Conservation (phyloP, 2,113 vertebrate species). For the Muntiacus muntjak region DNA sequence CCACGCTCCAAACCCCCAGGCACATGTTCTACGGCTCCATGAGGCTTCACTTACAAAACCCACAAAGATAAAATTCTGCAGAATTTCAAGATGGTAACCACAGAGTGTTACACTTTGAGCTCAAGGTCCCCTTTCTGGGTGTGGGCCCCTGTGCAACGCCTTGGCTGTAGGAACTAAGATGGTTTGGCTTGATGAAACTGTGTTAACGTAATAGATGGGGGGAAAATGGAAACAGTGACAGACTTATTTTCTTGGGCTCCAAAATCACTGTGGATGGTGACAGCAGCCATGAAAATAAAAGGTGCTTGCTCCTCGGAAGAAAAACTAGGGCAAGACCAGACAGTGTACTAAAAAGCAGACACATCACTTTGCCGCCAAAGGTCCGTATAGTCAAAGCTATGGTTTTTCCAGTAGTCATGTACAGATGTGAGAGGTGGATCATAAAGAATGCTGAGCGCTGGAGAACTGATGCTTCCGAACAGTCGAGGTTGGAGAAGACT, state of each 20-base stretch:
- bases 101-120: neutral
- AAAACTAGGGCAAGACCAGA: neutral
- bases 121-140: too few species aligned
- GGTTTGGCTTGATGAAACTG: neutral
- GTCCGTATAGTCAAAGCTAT: neutral
- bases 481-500: neutral
- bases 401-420: neutral
- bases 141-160: neutral
- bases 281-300: neutral
- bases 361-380: neutral
- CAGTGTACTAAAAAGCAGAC: neutral
- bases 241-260: neutral
- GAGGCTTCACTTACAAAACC: neutral
- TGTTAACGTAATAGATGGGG: neutral
- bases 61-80: neutral
- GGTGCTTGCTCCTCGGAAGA: neutral
- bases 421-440: neutral
- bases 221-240: neutral
- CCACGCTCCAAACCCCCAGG: fast-evolving
- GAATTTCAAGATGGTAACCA: neutral
- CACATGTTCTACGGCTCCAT: fast-evolving
- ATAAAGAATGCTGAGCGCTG: neutral
- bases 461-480: neutral
- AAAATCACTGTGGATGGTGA: neutral
- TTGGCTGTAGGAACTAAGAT: neutral